phyloP scores from a whole-genome alignment of 2,113 vertebrate genomes.

The Menidia beryllina region DNA sequence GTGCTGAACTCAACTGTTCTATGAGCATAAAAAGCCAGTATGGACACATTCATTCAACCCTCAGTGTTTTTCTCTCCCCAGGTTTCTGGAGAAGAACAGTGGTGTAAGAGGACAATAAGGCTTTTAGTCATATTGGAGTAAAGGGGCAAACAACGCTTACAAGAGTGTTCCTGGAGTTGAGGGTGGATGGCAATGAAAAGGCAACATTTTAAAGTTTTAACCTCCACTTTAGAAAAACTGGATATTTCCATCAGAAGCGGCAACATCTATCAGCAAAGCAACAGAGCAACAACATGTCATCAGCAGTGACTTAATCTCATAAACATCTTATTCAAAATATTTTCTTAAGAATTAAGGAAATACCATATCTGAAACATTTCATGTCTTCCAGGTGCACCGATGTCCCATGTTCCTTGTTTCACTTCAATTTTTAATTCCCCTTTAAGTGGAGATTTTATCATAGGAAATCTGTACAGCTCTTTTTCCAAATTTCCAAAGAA shows the following conservation, averaged over 20 bases:
- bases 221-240: conserved; percentile 4
- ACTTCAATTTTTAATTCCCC: conserved; percentile 37
- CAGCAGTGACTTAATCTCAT: neutral
- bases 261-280: neutral
- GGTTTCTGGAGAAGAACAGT: conserved; percentile 49
- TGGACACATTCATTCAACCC: conserved; percentile 48
- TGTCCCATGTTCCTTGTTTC: neutral
- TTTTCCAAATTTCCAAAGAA: neutral
- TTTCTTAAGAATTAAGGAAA: conserved; percentile 3
- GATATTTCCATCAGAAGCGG: neutral
- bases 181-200: neutral
- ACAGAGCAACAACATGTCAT: neutral
- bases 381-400: neutral
- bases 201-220: conserved; percentile 31
- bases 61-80: neutral
- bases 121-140: conserved; percentile 55
- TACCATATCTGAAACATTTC: conserved; percentile 2
- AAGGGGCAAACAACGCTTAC: conserved; percentile 57
- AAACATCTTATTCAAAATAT: neutral
- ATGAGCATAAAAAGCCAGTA: conserved; percentile 35
- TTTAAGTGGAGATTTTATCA: neutral
- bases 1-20: conserved; percentile 30
- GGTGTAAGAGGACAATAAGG: conserved; percentile 51
- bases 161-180: conserved; percentile 46
- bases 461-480: neutral